Conservation (phyloP, 1,140 invertebrate species). For the Ptiloglossa arizonensis region DNA sequence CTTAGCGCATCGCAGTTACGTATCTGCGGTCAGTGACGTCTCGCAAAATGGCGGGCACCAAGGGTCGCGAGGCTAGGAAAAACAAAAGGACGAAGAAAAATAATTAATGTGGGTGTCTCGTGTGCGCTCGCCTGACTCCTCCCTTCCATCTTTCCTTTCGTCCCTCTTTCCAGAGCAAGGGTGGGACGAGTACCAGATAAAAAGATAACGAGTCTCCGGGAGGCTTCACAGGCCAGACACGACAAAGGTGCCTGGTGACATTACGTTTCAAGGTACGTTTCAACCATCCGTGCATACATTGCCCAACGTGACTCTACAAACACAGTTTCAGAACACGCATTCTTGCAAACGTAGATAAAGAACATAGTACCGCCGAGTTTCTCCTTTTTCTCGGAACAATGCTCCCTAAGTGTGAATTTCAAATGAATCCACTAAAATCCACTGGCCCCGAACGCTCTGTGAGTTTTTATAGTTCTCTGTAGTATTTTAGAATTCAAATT, state of each 20-base stretch:
- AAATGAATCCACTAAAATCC: conserved; percentile 15
- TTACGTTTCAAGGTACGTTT: conserved; percentile 47
- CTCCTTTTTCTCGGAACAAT: background rate
- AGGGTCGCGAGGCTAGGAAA: conserved; percentile 51
- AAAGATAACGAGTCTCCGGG: conserved; percentile 74
- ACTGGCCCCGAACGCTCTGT: background rate
- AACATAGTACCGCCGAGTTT: conserved; percentile 11
- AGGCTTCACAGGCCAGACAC: conserved; percentile 57
- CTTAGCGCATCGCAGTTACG: background rate
- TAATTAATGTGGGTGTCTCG: conserved; percentile 77
- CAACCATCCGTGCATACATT: conserved; percentile 39
- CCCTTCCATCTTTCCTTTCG: conserved; percentile 52
- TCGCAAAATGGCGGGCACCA: conserved; percentile 58
- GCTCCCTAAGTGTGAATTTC: conserved; percentile 31
- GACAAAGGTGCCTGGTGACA: conserved; percentile 63
- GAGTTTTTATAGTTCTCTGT: background rate
- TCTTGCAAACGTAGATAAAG: conserved; percentile 27
- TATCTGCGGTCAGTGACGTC: conserved; percentile 43
- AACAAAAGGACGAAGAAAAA: conserved; percentile 72
- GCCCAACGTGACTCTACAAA: conserved; percentile 24
- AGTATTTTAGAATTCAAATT: background rate
- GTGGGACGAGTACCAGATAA: conserved; percentile 71
- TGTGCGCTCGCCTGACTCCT: conserved; percentile 64
- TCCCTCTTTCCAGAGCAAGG: conserved; percentile 49
- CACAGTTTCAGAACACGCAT: conserved; percentile 27